Conservation (phyloP, 2,888 invertebrate species). For the Ochropacha duplaris region DNA sequence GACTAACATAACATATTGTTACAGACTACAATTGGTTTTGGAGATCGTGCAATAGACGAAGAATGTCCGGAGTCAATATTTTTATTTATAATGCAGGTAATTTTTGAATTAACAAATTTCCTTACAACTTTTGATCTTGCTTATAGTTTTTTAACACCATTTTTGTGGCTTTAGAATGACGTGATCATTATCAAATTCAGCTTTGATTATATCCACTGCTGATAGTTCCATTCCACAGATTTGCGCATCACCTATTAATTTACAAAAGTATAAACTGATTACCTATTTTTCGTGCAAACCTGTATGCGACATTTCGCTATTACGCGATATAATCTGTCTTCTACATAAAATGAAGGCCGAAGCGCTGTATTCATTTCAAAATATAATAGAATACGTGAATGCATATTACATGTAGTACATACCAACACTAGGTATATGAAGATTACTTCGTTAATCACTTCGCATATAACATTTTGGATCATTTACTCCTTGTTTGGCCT, state of each 20-base stretch:
- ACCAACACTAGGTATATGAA: too few species aligned
- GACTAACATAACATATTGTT: neutral
- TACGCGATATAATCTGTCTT: neutral
- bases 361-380: neutral
- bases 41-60: constrained; percentile 90
- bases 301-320: neutral
- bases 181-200: too few species aligned
- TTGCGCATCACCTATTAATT: too few species aligned
- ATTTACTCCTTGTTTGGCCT: too few species aligned
- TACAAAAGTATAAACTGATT: neutral
- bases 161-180: too few species aligned
- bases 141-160: too few species aligned
- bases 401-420: neutral
- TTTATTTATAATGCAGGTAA: constrained; percentile 91
- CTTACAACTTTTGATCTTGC: too few species aligned
- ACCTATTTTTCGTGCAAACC: neutral
- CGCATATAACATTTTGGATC: too few species aligned
- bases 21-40: constrained; percentile 91
- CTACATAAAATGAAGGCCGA: neutral
- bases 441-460: too few species aligned
- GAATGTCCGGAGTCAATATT: constrained; percentile 93
- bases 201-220: too few species aligned
- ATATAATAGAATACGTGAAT: neutral
- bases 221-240: too few species aligned
- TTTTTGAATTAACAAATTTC: constrained; percentile 2